These are phyloP conservation scores for Drosophila burlai DNA, from an alignment of 1,140 invertebrate genomes.

Conservation along the genomic window DNA sequence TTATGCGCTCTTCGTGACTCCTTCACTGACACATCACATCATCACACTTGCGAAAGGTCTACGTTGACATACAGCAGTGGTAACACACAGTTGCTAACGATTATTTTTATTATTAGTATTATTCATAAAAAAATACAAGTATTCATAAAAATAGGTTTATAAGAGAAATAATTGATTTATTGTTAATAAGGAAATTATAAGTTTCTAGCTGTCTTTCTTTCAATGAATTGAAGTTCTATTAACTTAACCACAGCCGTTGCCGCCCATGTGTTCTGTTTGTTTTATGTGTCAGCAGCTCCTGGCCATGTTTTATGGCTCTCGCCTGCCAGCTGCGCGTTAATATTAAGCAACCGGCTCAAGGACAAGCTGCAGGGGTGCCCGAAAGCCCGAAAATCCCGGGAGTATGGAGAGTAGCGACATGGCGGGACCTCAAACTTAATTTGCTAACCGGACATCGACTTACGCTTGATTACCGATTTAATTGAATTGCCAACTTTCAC, in stretches of 20 bases:
- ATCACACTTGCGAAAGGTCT: constrained; percentile 20
- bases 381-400: constrained; percentile 28
- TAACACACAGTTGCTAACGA: neutral
- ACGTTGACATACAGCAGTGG: constrained; percentile 21
- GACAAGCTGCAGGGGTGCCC: constrained; percentile 8
- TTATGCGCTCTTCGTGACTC: constrained; percentile 74
- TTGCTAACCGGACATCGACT: constrained; percentile 37
- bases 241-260: constrained; percentile 3
- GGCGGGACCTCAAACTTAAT: constrained; percentile 31
- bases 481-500: constrained; percentile 48
- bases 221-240: neutral
- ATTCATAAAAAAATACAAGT: neutral
- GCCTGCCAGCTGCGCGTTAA: constrained; percentile 59
- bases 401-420: constrained; percentile 8
- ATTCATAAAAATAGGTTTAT: neutral
- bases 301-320: constrained; percentile 60
- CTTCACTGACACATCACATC: constrained; percentile 59
- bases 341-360: constrained; percentile 48
- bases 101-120: neutral
- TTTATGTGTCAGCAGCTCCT: constrained; percentile 46
- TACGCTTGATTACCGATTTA: constrained; percentile 53
- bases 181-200: neutral
- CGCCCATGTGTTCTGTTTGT: constrained; percentile 29
- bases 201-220: neutral
- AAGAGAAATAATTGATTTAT: neutral